Percentiles rank a stretch among this genome's conserved stretches.
Conservation (phyloP, 2,797 vertebrate species). For the Moxostoma hubbsi region DNA sequence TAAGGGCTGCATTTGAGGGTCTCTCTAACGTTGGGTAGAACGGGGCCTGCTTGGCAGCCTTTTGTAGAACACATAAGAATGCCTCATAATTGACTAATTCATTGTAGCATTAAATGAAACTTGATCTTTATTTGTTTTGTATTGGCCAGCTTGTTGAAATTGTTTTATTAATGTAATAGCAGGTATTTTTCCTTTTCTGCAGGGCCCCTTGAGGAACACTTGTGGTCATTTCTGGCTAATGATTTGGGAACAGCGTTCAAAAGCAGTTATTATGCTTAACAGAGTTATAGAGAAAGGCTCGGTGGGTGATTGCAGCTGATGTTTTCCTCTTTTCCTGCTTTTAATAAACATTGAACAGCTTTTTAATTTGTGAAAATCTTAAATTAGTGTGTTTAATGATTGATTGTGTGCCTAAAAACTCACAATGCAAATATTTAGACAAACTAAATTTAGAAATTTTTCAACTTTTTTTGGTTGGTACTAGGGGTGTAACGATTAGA, state of each 20-base stretch:
- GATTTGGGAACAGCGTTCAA: slow-evolving; percentile 95
- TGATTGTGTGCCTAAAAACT: too few species aligned
- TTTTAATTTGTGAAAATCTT: not conserved
- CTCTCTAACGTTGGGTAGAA: too few species aligned
- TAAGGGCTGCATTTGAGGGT: too few species aligned
- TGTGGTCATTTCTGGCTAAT: slow-evolving; percentile 99
- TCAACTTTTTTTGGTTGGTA: too few species aligned
- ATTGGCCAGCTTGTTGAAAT: not conserved
- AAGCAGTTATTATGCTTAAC: slow-evolving; percentile 98
- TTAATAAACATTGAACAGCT: not conserved
- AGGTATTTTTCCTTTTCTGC: slow-evolving; percentile 45
- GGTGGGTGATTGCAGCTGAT: slow-evolving; percentile 78
- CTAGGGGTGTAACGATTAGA: too few species aligned
- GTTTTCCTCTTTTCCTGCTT: not conserved
- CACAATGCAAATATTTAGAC: too few species aligned
- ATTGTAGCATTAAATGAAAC: not conserved
- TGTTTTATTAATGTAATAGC: slow-evolving; percentile 4
- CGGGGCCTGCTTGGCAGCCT: too few species aligned
- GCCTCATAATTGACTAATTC: not conserved
- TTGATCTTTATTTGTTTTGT: not conserved
- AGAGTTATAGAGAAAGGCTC: slow-evolving; percentile 95
- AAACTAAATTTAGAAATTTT: too few species aligned
- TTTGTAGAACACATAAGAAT: not conserved
- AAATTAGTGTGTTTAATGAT: too few species aligned
- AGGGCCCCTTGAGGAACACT: slow-evolving; percentile 96